Base-by-base conservation (phyloP, 2,888 invertebrate species). In the Lepidonotus clava region DNA sequence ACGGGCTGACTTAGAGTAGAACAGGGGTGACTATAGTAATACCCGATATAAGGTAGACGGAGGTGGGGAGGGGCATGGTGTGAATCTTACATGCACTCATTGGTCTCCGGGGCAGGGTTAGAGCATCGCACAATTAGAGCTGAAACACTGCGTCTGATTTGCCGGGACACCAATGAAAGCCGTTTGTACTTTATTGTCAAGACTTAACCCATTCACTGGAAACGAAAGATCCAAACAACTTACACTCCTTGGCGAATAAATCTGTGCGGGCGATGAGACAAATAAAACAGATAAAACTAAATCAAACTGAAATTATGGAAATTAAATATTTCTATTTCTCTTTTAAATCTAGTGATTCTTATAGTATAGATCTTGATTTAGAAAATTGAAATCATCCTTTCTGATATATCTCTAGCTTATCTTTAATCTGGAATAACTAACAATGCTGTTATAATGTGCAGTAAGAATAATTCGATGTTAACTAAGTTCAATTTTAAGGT, bases 161-260 rank as follows among this genome's bases (percentile, higher is more conserved):
- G 71, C 38, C n/a, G 14, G 71, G 38, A 71, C 24, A 71, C 34
- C 71, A 36, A 71, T 71, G 34, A 36, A 71, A 36, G 34, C 38
- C 24, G 46, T 46, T 46, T 46, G 18, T 46, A n/a, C n/a, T n/a
- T n/a, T 46, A 46, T 46, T 46, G 18, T 46, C 8, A 46, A 46
- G 46, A 18, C 71, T 80, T 80, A 80, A 32, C 46, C 80, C 80
- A 80, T 80, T 80, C 80, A 46, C 11, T 80, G 41, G 46, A 32
- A 80, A 21, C 34, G 24, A 80, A 80, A 46, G 46, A 21, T 34
- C 40, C 32, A 76, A 40, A 11, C 46, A 41, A 80, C 80, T 80
- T 80, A 80, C 80, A 80, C 80, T 41, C 80, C 80, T 46, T 80
- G 80, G 80, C 80, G 80, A 34, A 80, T 80, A 80, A 80, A 41